These are phyloP conservation scores for Leptobrachium leishanense DNA, from an alignment of 2,113 vertebrate species.

Conservation along the genomic window DNA sequence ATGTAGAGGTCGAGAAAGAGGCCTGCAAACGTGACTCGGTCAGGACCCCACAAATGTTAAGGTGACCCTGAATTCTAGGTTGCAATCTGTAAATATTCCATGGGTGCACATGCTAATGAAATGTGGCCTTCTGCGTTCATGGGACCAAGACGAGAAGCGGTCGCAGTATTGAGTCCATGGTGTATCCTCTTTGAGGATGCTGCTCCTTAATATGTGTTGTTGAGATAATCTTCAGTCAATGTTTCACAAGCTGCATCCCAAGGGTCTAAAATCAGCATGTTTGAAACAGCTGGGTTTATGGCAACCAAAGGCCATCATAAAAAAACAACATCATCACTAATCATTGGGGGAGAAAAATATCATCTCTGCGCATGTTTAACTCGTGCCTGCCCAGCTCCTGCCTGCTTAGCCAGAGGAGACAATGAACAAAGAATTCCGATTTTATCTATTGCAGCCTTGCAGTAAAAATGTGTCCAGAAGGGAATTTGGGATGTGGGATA, in stretches of 20 bases:
- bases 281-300: constrained; percentile 18
- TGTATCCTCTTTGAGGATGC: neutral
- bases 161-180: neutral
- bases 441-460: neutral
- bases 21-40: too few relatives aligned
- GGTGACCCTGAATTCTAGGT: too few relatives aligned
- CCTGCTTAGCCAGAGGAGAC: neutral
- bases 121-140: too few relatives aligned
- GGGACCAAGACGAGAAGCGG: too few relatives aligned
- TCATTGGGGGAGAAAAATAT: neutral
- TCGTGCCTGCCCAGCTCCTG: neutral
- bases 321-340: neutral
- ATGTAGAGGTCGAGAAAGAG: too few relatives aligned
- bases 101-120: too few relatives aligned
- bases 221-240: constrained; percentile 31
- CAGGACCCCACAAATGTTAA: too few relatives aligned
- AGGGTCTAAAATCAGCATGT: constrained; percentile 13
- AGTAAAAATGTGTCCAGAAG: constrained; percentile 45
- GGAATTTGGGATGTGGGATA: constrained; percentile 43
- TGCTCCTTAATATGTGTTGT: constrained; percentile 14
- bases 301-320: constrained; percentile 23
- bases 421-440: constrained; percentile 4
- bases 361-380: neutral
- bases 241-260: constrained; percentile 31
- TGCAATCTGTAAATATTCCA: too few relatives aligned